A percentile compares a stretch with the other conserved stretches of the same genome.
Evolutionary conservation across 2,113 vertebrate species (phyloP).

Genomic region (Glareola pratincola): DNA sequence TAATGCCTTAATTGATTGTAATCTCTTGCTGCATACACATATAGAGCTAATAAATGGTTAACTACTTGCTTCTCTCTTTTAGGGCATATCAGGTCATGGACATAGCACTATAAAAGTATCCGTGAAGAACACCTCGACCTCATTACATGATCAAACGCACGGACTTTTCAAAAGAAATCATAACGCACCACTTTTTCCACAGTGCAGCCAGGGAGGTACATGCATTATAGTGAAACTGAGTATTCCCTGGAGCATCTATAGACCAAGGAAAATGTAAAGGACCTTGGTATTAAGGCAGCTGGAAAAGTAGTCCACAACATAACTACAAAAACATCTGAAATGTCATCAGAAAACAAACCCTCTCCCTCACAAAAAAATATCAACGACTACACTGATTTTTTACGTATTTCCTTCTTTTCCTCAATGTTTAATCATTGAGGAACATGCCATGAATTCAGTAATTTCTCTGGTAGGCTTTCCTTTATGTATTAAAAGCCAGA

Average conservation of each 20-base stretch:
- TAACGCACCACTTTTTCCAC: not conserved
- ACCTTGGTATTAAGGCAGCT: not conserved
- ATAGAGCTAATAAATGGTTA: not conserved
- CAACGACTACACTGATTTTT: not conserved
- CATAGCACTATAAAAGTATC: not conserved
- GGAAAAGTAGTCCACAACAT: not conserved
- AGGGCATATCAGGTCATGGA: not conserved
- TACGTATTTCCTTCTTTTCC: not conserved
- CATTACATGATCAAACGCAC: not conserved
- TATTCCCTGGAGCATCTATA: not conserved
- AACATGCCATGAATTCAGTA: not conserved
- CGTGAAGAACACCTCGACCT: not conserved
- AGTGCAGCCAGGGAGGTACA: not conserved
- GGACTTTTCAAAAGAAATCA: not conserved
- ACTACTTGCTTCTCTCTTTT: not conserved
- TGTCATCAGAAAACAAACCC: not conserved
- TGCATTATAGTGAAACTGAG: not conserved
- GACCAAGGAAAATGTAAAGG: not conserved
- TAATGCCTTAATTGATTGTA: not conserved
- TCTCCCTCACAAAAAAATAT: not conserved
- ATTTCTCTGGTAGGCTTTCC: not conserved
- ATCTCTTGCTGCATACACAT: not conserved
- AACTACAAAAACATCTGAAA: not conserved
- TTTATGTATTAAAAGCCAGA: slow-evolving; percentile 14
- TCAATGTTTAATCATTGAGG: not conserved